These are phyloP conservation scores for Cheumatopsyche charites DNA, from an alignment of 1,140 invertebrate species.

Conservation along the genomic window DNA sequence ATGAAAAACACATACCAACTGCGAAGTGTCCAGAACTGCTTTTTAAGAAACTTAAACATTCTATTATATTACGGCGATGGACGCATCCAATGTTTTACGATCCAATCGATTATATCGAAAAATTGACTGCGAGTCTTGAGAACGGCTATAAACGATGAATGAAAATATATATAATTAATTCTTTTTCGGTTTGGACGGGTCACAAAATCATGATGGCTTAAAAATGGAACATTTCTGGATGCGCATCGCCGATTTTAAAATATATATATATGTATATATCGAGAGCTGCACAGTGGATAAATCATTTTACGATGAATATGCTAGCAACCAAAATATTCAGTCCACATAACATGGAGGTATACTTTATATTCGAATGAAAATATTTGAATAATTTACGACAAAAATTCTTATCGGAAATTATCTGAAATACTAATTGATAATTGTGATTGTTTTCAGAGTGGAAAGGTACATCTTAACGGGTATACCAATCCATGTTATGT, in stretches of 20 bases:
- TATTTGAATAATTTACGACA: background rate
- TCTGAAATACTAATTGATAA: too few relatives aligned
- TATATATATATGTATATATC: too few relatives aligned
- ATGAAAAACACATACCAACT: conserved; percentile 33
- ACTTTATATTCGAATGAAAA: background rate
- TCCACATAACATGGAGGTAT: conserved; percentile 3
- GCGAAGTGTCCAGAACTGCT: conserved; percentile 33
- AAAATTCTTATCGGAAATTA: too few relatives aligned
- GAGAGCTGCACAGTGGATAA: conserved; percentile 26
- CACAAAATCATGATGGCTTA: too few relatives aligned
- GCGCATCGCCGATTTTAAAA: conserved; percentile 16
- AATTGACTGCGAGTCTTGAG: background rate
- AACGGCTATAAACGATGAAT: background rate
- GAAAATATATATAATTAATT: background rate
- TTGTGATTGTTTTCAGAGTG: too few relatives aligned
- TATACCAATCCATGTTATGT: background rate
- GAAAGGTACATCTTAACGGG: background rate
- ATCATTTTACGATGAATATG: conserved; percentile 12
- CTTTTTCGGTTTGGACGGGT: background rate
- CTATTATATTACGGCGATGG: conserved; percentile 3
- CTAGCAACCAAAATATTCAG: conserved; percentile 21
- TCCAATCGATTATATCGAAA: background rate
- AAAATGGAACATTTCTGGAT: conserved; percentile 14
- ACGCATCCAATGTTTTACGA: conserved; percentile 4
- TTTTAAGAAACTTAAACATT: conserved; percentile 17